A percentile compares a stretch with the other conserved stretches of the same genome.
Conservation (phyloP, 2,888 invertebrate genomes). For the Caradrina clavipalpis region DNA sequence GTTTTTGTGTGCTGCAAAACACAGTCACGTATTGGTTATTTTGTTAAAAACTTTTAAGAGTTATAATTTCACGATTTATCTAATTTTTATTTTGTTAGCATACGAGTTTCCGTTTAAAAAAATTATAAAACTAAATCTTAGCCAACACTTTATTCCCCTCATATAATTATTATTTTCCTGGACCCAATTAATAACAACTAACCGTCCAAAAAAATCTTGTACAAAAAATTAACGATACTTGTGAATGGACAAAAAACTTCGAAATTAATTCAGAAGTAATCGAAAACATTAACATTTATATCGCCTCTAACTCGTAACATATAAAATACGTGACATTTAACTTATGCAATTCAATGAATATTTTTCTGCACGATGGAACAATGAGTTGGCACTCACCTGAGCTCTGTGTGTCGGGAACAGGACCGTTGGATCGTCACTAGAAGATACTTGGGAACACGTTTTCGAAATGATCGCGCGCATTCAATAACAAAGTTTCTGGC, state of each 20-base stretch:
- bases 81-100: neutral
- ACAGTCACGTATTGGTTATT: neutral
- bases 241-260: constrained; percentile 10
- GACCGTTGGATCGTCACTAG: constrained; percentile 66
- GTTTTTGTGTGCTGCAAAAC: neutral
- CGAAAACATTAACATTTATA: constrained; percentile 41
- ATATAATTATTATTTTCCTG: neutral
- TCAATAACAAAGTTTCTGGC: constrained; percentile 86
- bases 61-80: neutral
- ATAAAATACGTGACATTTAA: constrained; percentile 45
- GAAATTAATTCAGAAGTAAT: constrained; percentile 45
- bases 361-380: constrained; percentile 55
- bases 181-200: neutral
- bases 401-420: constrained; percentile 60
- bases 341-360: constrained; percentile 47
- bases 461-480: constrained; percentile 84
- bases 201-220: neutral
- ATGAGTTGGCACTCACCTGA: constrained; percentile 70
- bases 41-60: neutral
- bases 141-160: neutral
- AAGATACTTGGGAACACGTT: constrained; percentile 71
- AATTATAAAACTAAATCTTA: neutral
- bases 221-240: constrained; percentile 2
- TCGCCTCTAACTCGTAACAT: constrained; percentile 24
- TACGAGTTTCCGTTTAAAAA: neutral